Evolutionary conservation across 2,888 invertebrate genomes (phyloP).

Genomic region (Dugesia japonica): DNA sequence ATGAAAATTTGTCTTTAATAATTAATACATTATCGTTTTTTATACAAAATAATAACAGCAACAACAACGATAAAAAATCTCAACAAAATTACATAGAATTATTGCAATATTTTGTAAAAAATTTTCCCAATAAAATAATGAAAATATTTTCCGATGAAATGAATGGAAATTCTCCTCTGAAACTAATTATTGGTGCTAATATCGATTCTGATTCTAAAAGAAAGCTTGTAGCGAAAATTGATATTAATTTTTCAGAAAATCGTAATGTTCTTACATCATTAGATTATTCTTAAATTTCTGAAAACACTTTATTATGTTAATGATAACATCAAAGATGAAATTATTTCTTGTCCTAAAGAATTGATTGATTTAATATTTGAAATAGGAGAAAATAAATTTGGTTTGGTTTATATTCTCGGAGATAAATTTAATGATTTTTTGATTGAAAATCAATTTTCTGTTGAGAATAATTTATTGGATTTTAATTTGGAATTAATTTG

Average conservation of each 20-base stretch:
- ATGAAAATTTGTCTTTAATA: neutral
- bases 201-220: neutral
- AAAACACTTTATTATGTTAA: neutral
- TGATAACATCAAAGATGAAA: neutral
- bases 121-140: neutral
- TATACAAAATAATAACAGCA: too few relatives aligned
- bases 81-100: neutral
- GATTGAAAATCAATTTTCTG: neutral
- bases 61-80: neutral
- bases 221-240: neutral
- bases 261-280: neutral
- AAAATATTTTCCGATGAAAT: neutral
- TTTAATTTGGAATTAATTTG: neutral
- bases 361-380: neutral
- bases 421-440: neutral
- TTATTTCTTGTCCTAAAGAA: neutral
- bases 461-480: neutral
- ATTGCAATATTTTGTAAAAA: neutral
- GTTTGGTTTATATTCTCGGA: neutral
- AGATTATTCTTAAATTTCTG: neutral
- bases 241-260: neutral
- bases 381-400: conserved; percentile 4
- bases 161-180: neutral
- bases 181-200: neutral
- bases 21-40: neutral